These are phyloP conservation scores for Drosophila sp. DNA, from an alignment of 1,140 invertebrate species.

Conservation along the genomic window DNA sequence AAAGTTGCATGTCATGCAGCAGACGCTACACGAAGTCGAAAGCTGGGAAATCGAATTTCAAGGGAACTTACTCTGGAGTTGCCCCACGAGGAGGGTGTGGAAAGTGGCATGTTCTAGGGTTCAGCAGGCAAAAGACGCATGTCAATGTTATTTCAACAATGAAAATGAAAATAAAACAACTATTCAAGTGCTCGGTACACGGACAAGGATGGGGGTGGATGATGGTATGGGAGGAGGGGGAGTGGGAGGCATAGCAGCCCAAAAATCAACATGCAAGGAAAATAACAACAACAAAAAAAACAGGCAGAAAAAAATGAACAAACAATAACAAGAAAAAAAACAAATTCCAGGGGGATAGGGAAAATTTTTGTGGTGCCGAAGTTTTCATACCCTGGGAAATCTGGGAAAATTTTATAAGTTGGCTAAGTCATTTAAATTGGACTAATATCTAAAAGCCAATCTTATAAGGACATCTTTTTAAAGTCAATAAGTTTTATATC, in stretches of 20 bases:
- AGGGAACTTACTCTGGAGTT: conserved; percentile 24
- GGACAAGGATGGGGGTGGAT: not conserved
- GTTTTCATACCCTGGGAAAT: conserved; percentile 14
- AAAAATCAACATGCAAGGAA: conserved; percentile 76
- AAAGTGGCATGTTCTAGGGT: conserved; percentile 18
- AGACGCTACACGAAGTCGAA: conserved; percentile 70
- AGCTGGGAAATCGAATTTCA: conserved; percentile 73
- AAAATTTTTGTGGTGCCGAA: not conserved
- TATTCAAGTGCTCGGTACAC: conserved; percentile 19
- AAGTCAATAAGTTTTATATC: too few relatives aligned
- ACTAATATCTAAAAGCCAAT: too few relatives aligned
- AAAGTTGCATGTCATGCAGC: conserved; percentile 75
- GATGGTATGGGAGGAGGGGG: not conserved
- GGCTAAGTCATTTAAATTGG: too few relatives aligned
- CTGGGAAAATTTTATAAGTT: too few relatives aligned
- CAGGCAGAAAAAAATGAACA: conserved; percentile 7
- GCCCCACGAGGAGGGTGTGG: not conserved
- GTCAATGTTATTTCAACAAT: conserved; percentile 78
- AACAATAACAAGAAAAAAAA: conserved; percentile 19
- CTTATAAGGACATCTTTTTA: too few relatives aligned
- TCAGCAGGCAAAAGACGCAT: conserved; percentile 70
- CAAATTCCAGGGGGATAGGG: not conserved
- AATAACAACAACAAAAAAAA: conserved; percentile 41
- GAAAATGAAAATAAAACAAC: conserved; percentile 61
- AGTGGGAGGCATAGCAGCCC: conserved; percentile 61